Evolutionary conservation across 2,888 invertebrate species (phyloP), one percentile per base, ranked within the genome.

Genomic region (Deilephila porcellus): DNA sequence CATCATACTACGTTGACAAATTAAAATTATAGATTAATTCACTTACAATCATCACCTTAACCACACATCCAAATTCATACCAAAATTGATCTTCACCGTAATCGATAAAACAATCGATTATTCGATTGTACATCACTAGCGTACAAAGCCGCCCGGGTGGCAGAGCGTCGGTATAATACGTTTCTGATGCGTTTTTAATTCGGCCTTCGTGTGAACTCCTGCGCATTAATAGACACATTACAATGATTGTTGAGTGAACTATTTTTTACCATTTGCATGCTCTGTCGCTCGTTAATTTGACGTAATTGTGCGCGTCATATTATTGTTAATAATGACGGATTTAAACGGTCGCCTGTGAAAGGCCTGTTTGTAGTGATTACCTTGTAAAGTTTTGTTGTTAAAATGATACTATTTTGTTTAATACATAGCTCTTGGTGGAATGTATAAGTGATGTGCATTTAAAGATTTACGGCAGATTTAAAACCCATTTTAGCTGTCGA

Each of bases 121-220:
- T 64, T 64, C 56, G 37, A 11, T 60, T 60, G 56, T n/a, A n/a
- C 76, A 52, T 45, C 67, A 45, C 77, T 77, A 77, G 72, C 71
- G 62, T 74, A 78, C 77, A 80, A 80, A 82, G 78, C 75, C 79
- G 25, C 79, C 79, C 85, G 83, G 91, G 91, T 89, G 91, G 91
- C 78, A 86, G 87, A 88, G 91, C 88, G 90, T 90, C 87, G 85
- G 85, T 87, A 84, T 93, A 94, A 94, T 93, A 91, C 85, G 89
- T 92, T 93, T 91, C 84, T 93, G 93, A 94, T 91, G 93, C 84
- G 86, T 90, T 93, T 94, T 93, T 94, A 93, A 94, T 94, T 90
- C 88, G 84, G 86, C 78, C 82, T 86, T 87, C 91, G 92, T 93
- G 93, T 93, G 93, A 94, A 90, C 90, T 91, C 90, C 84, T 86